A percentile compares a stretch with the other conserved stretches of the same genome.
These are phyloP conservation scores for Pseudopodoces humilis DNA, from an alignment of 2,113 vertebrate genomes.

Conservation along the genomic window DNA sequence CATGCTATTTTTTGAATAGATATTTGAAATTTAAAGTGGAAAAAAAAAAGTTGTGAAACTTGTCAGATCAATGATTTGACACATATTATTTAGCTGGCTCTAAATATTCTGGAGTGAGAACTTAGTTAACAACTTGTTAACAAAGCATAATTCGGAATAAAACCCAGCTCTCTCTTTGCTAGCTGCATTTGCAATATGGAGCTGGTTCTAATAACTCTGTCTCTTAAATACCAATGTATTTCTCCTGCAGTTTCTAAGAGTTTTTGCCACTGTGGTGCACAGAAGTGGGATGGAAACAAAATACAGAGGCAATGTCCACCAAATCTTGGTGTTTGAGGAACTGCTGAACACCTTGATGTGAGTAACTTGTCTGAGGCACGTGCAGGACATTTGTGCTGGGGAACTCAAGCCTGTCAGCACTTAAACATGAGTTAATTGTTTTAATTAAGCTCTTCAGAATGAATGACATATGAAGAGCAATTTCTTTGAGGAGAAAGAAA, in stretches of 20 bases:
- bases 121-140: constrained; percentile 71
- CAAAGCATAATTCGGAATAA: constrained; percentile 68
- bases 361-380: not conserved
- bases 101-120: constrained; percentile 72
- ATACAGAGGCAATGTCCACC: not conserved
- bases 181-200: constrained; percentile 39
- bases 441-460: not conserved
- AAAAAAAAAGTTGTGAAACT: constrained; percentile 70
- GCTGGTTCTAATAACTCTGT: constrained; percentile 33
- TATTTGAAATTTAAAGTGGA: constrained; percentile 69
- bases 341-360: not conserved
- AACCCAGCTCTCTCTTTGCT: constrained; percentile 44
- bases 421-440: not conserved
- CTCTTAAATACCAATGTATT: not conserved
- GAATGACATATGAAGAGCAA: not conserved
- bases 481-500: not conserved
- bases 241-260: not conserved
- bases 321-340: not conserved
- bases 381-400: not conserved
- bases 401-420: not conserved
- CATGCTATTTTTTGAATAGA: constrained; percentile 67
- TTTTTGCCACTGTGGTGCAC: not conserved
- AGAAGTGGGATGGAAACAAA: not conserved
- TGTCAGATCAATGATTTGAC: constrained; percentile 71
- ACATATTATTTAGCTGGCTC: constrained; percentile 70